These are phyloP conservation scores for Druon quercuslanigerum DNA, from an alignment of 1,140 invertebrate species.

Conservation along the genomic window DNA sequence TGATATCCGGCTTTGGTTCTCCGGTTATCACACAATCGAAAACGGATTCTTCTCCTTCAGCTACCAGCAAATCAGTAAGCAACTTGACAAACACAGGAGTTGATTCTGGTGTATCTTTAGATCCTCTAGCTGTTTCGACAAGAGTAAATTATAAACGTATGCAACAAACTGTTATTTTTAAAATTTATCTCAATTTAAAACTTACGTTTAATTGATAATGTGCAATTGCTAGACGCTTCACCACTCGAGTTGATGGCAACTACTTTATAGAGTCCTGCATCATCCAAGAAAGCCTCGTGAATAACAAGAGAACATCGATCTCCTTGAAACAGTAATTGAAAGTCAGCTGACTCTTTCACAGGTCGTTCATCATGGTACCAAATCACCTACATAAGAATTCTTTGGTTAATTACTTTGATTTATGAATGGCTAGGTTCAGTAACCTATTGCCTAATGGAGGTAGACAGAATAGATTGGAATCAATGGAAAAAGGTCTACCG, in stretches of 20 bases:
- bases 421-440: too few species aligned
- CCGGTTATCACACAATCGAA: slow-evolving; percentile 85
- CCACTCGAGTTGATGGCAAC: slow-evolving; percentile 88
- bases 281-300: slow-evolving; percentile 84
- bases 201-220: slow-evolving; percentile 77
- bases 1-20: slow-evolving; percentile 82
- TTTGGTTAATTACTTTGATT: background rate
- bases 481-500: background rate
- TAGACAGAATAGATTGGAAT: slow-evolving; percentile 19
- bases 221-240: slow-evolving; percentile 85
- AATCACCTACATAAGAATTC: slow-evolving; percentile 78
- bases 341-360: slow-evolving; percentile 89
- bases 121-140: slow-evolving; percentile 52
- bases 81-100: slow-evolving; percentile 84
- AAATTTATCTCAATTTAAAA: slow-evolving; percentile 28
- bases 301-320: slow-evolving; percentile 88
- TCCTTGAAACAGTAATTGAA: slow-evolving; percentile 87
- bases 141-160: background rate
- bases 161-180: background rate
- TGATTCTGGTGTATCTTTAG: slow-evolving; percentile 58
- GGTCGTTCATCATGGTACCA: slow-evolving; percentile 91
- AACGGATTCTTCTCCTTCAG: slow-evolving; percentile 82
- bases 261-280: slow-evolving; percentile 87
- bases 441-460: slow-evolving; percentile 12
- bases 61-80: slow-evolving; percentile 81